Evolutionary conservation across 2,797 vertebrate genomes (phyloP), one percentile per base, ranked within the genome.

Genomic region (Falco columbarius): DNA sequence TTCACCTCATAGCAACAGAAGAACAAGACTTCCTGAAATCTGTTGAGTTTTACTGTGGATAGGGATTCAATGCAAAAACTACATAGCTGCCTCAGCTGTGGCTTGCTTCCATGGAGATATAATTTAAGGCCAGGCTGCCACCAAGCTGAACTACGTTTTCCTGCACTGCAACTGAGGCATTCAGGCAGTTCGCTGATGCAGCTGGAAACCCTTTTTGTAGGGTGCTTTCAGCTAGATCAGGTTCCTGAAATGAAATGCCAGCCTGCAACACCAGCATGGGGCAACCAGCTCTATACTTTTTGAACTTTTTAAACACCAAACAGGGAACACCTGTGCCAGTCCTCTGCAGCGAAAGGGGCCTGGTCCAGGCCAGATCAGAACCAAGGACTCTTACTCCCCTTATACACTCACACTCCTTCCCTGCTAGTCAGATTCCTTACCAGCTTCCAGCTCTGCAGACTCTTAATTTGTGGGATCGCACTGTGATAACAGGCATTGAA

Each of bases 401-500:
- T 7, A 12, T 2, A 65, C 14, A 13, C 9, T 36, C 20, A 3
- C 3, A 7, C 18, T 80, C 15, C 58, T 70, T 75, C 22, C 19
- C 23, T 29, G 30, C 34, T 85, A 7, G 30, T 24, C 67, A 58
- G 17, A 16, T 8, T 55, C 15, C 22, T 67, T 34, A 32, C 9
- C 4, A 6, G 24, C n/a, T 76, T 42, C 19, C 20, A 8, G 1
- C 38, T 70, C 55, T 49, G 71, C 40, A 20, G 30, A 14, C n/a
- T 51, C 10, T 24, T 42, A 17, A 0, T 13, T 38, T 0, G 0
- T 36, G 38, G 30, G 34, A 58, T 34, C 29, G 17, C 22, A 4
- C 21, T 23, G 26, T n/a, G 23, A 59, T 15, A 89, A n/a, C 2
- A 1, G 36, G 6, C 19, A 34, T 84, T 54, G 20, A n/a, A 81